Percentiles rank a stretch among this genome's conserved stretches.
These are phyloP conservation scores for Corynorhinus townsendii DNA, from an alignment of 2,113 vertebrate genomes.

Conservation along the genomic window DNA sequence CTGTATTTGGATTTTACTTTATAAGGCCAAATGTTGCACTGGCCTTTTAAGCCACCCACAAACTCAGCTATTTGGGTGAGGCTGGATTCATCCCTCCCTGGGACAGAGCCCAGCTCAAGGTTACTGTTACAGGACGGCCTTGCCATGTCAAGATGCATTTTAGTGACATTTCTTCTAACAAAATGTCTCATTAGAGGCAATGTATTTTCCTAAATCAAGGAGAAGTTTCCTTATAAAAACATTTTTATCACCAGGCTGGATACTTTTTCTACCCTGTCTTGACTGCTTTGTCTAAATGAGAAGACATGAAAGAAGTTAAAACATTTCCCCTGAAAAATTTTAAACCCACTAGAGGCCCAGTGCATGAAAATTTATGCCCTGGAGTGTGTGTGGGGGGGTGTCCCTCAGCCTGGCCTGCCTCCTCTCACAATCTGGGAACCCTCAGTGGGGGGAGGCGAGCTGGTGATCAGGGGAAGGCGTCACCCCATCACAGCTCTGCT, in stretches of 20 bases:
- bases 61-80: neutral
- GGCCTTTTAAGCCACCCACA: neutral
- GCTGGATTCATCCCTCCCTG: neutral
- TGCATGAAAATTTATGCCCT: too few species aligned
- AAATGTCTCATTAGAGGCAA: neutral
- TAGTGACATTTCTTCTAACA: neutral
- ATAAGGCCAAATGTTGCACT: neutral
- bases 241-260: neutral
- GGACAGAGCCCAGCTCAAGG: neutral
- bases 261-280: neutral
- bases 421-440: too few species aligned
- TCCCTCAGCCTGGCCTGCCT: too few species aligned
- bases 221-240: neutral
- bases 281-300: neutral
- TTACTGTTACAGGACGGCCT: neutral
- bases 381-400: accelerated
- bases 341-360: neutral
- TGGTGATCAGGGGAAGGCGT: too few species aligned
- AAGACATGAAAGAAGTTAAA: neutral
- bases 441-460: too few species aligned
- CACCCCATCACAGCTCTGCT: too few species aligned
- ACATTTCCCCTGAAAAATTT: neutral
- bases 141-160: neutral
- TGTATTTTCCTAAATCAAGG: neutral
- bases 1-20: slow-evolving; percentile 1